phyloP scores from a whole-genome alignment of 2,113 vertebrate species.

The Pteropus alecto region DNA sequence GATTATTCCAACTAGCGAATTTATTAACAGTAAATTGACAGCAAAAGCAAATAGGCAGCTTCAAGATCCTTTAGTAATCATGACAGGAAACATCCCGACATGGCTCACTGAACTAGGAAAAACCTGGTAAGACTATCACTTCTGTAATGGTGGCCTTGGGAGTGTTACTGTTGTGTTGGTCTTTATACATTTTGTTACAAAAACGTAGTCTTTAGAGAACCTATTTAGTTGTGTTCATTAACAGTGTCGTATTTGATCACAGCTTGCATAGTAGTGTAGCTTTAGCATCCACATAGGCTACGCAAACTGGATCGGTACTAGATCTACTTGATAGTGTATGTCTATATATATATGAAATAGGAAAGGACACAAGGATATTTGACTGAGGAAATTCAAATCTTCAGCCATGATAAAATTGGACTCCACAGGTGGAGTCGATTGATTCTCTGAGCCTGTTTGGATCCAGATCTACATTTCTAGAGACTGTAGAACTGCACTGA shows the following conservation, averaged over 20 bases:
- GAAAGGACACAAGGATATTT: neutral
- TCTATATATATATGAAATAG: neutral
- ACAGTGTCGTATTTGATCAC: neutral
- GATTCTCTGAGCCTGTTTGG: neutral
- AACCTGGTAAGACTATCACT: constrained; percentile 89
- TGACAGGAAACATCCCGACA: constrained; percentile 99
- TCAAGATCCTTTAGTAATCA: constrained; percentile 98
- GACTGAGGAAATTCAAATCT: neutral
- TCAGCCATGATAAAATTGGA: neutral
- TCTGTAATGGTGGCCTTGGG: neutral
- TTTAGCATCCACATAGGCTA: neutral
- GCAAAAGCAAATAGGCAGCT: constrained; percentile 99
- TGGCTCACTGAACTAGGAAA: constrained; percentile 99
- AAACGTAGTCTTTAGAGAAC: neutral
- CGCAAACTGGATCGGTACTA: neutral
- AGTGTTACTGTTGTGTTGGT: neutral
- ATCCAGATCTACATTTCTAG: neutral
- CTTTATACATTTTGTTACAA: constrained; percentile 2
- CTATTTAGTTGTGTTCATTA: neutral
- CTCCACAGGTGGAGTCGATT: neutral
- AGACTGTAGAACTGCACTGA: neutral
- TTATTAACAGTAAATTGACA: constrained; percentile 98
- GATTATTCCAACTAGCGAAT: constrained; percentile 95
- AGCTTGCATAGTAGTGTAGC: neutral
- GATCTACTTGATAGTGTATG: neutral